Conservation (phyloP, 1,140 invertebrate genomes). For the Chironomus tepperi region DNA sequence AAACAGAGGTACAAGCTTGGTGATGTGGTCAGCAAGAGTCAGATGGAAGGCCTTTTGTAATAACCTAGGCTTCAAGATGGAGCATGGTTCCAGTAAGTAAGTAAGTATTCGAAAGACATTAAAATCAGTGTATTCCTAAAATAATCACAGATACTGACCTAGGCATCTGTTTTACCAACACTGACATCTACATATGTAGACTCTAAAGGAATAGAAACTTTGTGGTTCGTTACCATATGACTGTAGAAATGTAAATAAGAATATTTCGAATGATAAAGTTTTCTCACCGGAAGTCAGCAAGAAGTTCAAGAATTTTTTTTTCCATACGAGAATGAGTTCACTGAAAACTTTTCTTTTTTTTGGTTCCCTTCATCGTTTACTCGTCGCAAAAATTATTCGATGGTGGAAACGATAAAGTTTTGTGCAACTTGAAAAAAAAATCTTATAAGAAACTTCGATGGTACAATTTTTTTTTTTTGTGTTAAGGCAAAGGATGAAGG, state of each 20-base stretch:
- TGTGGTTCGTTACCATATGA: conserved; percentile 7
- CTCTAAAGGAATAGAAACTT: not conserved
- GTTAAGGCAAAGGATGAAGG: not conserved
- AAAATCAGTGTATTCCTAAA: no score
- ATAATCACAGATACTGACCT: no score
- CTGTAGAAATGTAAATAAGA: conserved; percentile 14
- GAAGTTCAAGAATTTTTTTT: conserved; percentile 5
- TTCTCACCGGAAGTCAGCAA: conserved; percentile 11
- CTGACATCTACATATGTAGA: no score
- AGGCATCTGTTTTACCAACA: no score
- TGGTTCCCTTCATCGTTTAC: no score
- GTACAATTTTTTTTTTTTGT: not conserved
- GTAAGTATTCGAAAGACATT: no score
- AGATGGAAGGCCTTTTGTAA: no score
- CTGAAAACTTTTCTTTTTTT: not conserved
- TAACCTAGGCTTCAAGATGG: no score
- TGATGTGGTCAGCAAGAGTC: no score
- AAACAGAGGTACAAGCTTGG: no score
- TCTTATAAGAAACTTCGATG: conserved; percentile 1
- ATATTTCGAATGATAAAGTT: not conserved
- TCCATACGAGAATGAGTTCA: not conserved
- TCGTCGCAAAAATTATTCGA: not conserved
- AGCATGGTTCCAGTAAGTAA: no score
- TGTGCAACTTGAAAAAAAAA: conserved; percentile 10
- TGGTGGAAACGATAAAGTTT: conserved; percentile 7